A percentile compares a stretch with the other conserved stretches of the same genome.
phyloP scores from a whole-genome alignment of 2,797 vertebrate species.

The Chloroceryle amazona region DNA sequence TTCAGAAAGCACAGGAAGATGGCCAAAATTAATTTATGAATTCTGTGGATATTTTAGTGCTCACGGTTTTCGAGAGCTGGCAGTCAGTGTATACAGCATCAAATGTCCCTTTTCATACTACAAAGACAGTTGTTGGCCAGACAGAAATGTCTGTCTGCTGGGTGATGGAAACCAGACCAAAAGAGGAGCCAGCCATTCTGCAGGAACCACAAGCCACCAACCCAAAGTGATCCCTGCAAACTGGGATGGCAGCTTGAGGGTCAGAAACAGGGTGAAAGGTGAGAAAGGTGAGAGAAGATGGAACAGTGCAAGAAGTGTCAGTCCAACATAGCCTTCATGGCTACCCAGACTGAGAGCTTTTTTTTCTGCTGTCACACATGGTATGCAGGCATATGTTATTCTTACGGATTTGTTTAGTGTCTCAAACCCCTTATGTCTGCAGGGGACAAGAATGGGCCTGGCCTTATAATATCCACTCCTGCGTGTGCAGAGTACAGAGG shows the following conservation, averaged over 20 bases:
- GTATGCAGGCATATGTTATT: background rate
- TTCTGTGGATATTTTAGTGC: background rate
- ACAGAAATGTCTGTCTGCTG: background rate
- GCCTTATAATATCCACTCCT: background rate
- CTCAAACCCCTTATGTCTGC: background rate
- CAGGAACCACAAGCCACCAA: background rate
- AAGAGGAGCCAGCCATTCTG: background rate
- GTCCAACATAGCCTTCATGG: background rate
- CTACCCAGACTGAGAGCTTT: background rate
- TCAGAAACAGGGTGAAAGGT: background rate
- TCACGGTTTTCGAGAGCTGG: background rate
- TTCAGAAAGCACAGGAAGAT: background rate
- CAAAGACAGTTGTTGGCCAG: background rate
- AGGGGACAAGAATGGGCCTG: background rate
- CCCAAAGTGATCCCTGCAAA: background rate
- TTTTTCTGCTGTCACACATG: background rate
- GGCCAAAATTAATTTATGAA: background rate
- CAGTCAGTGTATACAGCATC: background rate
- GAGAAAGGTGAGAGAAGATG: background rate
- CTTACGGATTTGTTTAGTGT: background rate
- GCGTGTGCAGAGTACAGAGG: background rate
- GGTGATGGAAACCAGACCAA: background rate
- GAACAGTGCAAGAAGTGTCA: background rate
- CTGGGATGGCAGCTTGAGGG: background rate
- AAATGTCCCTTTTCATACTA: background rate